Conservation (phyloP, 2,888 invertebrate species). For the Cylindroiulus punctatus region DNA sequence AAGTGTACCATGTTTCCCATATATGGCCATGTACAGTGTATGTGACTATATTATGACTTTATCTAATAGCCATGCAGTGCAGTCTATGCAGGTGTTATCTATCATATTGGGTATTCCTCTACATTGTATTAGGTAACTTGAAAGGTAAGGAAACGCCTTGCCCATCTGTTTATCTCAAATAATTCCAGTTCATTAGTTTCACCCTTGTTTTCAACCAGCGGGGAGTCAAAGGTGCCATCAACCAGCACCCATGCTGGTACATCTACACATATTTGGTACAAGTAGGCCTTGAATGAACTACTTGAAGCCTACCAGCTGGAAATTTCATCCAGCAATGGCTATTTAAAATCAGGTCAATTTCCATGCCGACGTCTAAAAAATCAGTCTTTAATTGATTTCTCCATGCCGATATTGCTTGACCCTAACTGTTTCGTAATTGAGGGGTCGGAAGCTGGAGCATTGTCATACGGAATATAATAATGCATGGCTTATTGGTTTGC, state of each 20-base stretch:
- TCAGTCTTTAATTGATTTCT: not conserved
- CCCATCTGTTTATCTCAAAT: not conserved
- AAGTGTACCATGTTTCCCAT: no score
- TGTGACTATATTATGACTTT: no score
- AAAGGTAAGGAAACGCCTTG: not conserved
- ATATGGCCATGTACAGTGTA: no score
- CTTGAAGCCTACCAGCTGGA: not conserved
- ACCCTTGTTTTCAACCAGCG: not conserved
- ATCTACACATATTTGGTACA: not conserved
- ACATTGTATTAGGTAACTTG: no score
- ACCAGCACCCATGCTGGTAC: not conserved
- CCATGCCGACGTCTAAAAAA: not conserved
- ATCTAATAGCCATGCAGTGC: no score
- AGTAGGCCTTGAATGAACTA: not conserved
- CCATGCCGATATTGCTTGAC: not conserved
- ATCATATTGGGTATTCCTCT: no score
- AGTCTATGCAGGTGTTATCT: no score
- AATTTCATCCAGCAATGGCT: not conserved
- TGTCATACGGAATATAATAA: not conserved
- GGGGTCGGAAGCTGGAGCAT: conserved; percentile 17
- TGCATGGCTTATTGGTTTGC: not conserved
- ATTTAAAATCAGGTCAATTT: not conserved
- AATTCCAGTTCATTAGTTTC: not conserved
- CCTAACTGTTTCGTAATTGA: not conserved
- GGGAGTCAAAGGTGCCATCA: no score